Evolutionary conservation across 2,888 invertebrate genomes (phyloP).

Genomic region (Orgyia antiqua): DNA sequence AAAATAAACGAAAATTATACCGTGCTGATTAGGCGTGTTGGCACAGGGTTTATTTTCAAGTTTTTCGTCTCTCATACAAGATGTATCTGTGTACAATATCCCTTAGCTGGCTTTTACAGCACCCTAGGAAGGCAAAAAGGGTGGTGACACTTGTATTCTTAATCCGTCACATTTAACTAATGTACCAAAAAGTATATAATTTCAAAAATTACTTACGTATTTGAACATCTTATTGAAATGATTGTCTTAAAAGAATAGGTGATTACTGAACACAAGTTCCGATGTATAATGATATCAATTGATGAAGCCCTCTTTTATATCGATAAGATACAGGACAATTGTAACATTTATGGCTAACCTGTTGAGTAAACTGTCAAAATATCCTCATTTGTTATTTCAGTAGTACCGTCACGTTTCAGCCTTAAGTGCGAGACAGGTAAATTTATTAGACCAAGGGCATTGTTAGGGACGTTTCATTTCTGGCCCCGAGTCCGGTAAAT

Average conservation of each 20-base stretch:
- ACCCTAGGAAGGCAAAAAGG: too few relatives aligned
- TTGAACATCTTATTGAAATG: slow-evolving; percentile 5
- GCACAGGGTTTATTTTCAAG: too few relatives aligned
- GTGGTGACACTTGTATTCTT: too few relatives aligned
- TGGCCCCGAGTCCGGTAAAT: too few relatives aligned
- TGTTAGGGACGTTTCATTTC: not conserved
- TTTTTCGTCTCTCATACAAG: too few relatives aligned
- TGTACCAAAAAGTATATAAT: too few relatives aligned
- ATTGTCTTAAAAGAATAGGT: not conserved
- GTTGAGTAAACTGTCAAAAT: slow-evolving; percentile 2
- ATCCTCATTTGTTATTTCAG: slow-evolving; percentile 4
- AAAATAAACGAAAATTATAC: too few relatives aligned
- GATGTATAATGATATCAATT: slow-evolving; percentile 4
- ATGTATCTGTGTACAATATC: too few relatives aligned
- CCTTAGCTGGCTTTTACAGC: too few relatives aligned
- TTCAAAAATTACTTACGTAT: slow-evolving; percentile 5
- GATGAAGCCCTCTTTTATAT: slow-evolving; percentile 6
- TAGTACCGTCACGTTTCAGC: slow-evolving; percentile 4
- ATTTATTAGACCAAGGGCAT: slow-evolving; percentile 1
- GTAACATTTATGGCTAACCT: not conserved
- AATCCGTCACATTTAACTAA: too few relatives aligned
- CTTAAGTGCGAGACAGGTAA: slow-evolving; percentile 1
- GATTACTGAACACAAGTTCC: not conserved
- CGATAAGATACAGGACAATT: slow-evolving; percentile 5
- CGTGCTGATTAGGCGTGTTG: too few relatives aligned